phyloP scores from a whole-genome alignment of 2,888 invertebrate species.

The Nomada ferruginata region DNA sequence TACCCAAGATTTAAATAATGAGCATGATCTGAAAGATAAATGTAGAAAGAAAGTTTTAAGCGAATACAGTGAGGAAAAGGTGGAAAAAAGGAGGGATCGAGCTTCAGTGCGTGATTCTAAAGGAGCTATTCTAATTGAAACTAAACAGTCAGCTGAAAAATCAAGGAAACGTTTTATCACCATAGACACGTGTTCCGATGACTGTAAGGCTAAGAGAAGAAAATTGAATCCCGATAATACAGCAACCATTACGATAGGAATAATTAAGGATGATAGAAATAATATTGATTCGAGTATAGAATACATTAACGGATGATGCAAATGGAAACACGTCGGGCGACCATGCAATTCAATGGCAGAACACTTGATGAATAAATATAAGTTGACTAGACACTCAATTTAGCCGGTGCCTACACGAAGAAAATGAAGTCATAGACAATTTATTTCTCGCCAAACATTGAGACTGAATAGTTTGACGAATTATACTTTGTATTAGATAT shows the following conservation, averaged over 20 bases:
- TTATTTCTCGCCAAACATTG: too few relatives aligned
- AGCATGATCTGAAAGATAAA: too few relatives aligned
- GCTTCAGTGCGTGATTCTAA: background rate
- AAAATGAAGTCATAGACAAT: constrained; percentile 2
- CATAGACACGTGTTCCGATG: background rate
- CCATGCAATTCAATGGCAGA: background rate
- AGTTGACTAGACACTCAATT: background rate
- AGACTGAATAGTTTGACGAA: too few relatives aligned
- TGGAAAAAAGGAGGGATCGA: background rate
- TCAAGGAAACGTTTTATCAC: background rate
- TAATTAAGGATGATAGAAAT: background rate
- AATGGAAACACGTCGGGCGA: background rate
- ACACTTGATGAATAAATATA: constrained; percentile 32
- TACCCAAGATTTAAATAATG: background rate
- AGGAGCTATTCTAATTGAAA: background rate
- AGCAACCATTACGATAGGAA: background rate
- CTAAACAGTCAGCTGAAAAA: background rate
- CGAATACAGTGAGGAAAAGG: background rate
- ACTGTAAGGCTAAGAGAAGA: constrained; percentile 5
- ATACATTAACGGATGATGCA: constrained; percentile 13
- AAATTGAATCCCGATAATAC: constrained; percentile 15
- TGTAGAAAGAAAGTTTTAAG: background rate
- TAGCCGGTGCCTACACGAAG: background rate
- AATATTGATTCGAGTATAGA: background rate
- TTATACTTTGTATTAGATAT: background rate